Base-by-base conservation (phyloP, 2,113 vertebrate genomes). In the Marmota monax region DNA sequence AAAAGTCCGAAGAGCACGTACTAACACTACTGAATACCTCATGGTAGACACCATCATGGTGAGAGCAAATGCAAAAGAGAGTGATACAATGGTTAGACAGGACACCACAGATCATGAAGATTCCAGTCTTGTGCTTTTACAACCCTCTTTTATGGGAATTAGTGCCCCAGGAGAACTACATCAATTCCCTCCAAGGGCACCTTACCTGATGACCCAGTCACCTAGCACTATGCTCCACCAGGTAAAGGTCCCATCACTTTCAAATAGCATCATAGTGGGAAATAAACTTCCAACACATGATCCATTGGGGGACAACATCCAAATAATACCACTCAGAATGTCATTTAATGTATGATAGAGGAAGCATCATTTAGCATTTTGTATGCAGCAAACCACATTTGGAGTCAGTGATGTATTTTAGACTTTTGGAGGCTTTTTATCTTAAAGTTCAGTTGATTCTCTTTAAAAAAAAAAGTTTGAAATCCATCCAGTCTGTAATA, bases 371-470 rank as follows among this genome's bases (percentile, higher is more conserved):
- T 72, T 84, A 18, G 5, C 4, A 1, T 90, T 51, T 9, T 27
- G 23, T 34, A 18, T 96, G 22, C 42, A 76, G 32, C 32, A 87
- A 85, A 3, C 34, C 37, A 23, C 45, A 51, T 78, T 80, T 56
- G 91, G 32, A 7, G 34, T 16, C 32, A 70, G 6, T 42, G 20
- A 95, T 85, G 37, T 1, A 58, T 53, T 79, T 92, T 34, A 91
- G 48, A 77, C 13, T 73, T 92, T 67, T 65, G 79, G 29, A 56
- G 53, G 11, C 42, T 92, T 92, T 84, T 78, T 42, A 67, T 42
- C 9, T 63, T 34, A 74, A 88, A 85, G 7, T 90, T 84, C 58
- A 80, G 7, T 76, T 94, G 70, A 27, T 74, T 83, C 11, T 88
- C 77, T 77, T 67, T 69, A 6, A 51, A 51, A 9, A 87, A 74